These are phyloP conservation scores for Lordiphosa clarofinis DNA, from an alignment of 1,140 invertebrate genomes.

Conservation along the genomic window DNA sequence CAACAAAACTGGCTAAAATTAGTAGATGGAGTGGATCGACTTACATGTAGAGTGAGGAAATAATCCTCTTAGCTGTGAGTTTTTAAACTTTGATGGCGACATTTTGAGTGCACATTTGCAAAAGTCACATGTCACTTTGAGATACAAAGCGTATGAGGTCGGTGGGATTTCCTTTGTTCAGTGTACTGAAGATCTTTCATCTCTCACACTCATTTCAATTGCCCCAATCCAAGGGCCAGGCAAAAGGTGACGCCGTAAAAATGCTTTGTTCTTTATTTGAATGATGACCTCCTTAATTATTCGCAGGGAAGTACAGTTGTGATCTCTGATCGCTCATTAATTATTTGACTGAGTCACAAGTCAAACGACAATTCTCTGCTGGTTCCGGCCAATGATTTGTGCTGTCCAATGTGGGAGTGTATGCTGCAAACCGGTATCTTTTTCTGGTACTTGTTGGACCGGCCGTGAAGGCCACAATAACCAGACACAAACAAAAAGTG, in stretches of 20 bases:
- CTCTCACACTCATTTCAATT: constrained; percentile 13
- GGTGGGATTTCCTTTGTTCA: neutral
- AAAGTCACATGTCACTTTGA: constrained; percentile 8
- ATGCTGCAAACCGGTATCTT: constrained; percentile 12
- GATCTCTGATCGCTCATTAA: neutral
- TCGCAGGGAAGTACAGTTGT: constrained; percentile 9
- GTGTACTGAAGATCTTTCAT: constrained; percentile 7
- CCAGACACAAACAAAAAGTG: constrained; percentile 6
- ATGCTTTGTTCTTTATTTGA: constrained; percentile 4
- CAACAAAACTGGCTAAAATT: constrained; percentile 6
- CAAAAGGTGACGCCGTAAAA: constrained; percentile 8
- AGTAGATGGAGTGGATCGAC: constrained; percentile 43
- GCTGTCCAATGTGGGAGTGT: constrained; percentile 12
- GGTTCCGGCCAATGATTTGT: constrained; percentile 7
- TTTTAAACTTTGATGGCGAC: constrained; percentile 17
- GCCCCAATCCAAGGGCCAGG: constrained; percentile 8
- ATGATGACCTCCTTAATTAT: constrained; percentile 2
- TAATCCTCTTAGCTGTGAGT: constrained; percentile 43
- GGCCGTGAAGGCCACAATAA: constrained; percentile 8
- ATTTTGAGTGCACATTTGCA: constrained; percentile 11
- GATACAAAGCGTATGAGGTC: neutral
- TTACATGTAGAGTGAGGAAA: constrained; percentile 27
- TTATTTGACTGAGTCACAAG: constrained; percentile 7
- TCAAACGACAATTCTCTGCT: neutral
- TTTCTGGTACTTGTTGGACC: constrained; percentile 13